Conservation (phyloP, 2,888 invertebrate species). For the Hypena proboscidalis region DNA sequence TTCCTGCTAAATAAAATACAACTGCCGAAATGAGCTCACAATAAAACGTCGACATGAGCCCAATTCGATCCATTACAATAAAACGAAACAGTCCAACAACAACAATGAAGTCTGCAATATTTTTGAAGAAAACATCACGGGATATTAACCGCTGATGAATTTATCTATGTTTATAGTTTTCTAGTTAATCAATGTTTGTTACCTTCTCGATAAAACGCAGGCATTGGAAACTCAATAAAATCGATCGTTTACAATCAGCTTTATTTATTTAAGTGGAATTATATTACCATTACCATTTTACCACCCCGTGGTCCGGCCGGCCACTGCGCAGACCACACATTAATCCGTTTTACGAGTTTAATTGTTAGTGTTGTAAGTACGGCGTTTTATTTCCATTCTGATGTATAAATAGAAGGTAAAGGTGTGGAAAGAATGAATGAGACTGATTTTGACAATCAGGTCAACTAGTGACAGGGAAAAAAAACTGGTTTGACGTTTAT, state of each 20-base stretch:
- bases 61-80: conserved; percentile 4
- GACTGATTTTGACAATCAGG: too few relatives aligned
- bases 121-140: conserved; percentile 42
- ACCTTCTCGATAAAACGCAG: conserved; percentile 70
- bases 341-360: conserved; percentile 29
- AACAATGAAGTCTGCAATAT: conserved; percentile 34
- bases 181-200: conserved; percentile 61
- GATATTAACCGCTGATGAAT: conserved; percentile 70
- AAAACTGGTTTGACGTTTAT: too few relatives aligned
- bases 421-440: not conserved
- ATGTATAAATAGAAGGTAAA: conserved; percentile 22
- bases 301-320: conserved; percentile 58
- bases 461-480: too few relatives aligned
- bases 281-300: too few relatives aligned
- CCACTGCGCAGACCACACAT: conserved; percentile 70
- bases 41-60: too few relatives aligned
- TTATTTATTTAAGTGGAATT: conserved; percentile 81
- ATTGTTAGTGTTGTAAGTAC: conserved; percentile 17
- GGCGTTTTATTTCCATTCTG: conserved; percentile 30
- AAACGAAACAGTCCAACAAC: conserved; percentile 5
- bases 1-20: not conserved
- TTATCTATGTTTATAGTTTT: conserved; percentile 76
- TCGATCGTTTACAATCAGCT: conserved; percentile 58
- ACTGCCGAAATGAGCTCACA: conserved; percentile 1
- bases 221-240: conserved; percentile 75